Evolutionary conservation across 2,113 vertebrate species (phyloP), one percentile per base, ranked within the genome.

Genomic region (Fulmarus glacialis): DNA sequence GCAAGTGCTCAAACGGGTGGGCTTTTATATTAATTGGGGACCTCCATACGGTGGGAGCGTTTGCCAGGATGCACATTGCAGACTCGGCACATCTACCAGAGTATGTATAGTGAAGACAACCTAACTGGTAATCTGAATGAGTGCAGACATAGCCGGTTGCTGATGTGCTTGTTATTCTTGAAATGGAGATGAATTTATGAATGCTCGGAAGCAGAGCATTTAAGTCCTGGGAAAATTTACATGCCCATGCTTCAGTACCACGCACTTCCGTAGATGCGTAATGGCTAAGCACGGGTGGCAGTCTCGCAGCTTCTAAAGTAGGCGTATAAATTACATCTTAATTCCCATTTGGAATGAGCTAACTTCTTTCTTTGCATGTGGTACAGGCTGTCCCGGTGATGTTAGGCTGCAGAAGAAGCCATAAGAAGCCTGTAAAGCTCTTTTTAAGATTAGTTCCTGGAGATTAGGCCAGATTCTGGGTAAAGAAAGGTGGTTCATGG

Each of bases 1-100:
- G 52, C 27, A 29, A 38, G 23, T 18, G 63, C 38, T 82, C 23
- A 24, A 14, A 19, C 8, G 29, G 36, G 19, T 38, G 16, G 15
- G 32, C 19, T 56, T 67, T 55, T 23, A 4, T 59, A 12, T 23
- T 20, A 23, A 40, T 4, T 21, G 12, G 8, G 11, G n/a, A 27
- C 21, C 12, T 60, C 47, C 2, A 4, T 30, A 18, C 0, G 1
- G 22, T 10, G 56, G 42, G 12, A 21, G 29, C 11, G 6, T n/a
- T 63, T 62, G 27, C 29, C 34, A 26, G 58, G 47, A 38, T 12
- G 27, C 4, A 4, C 5, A 0, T 14, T 22, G 7, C 36, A 38
- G 36, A 4, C 11, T 47, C 7, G 2, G 26, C 27, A 15, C 15
- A 10, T 71, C 38, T 40, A 7, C 20, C 15, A 12, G 36, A 26